Evolutionary conservation across 2,113 vertebrate genomes (phyloP).

Genomic region (Peromyscus leucopus): DNA sequence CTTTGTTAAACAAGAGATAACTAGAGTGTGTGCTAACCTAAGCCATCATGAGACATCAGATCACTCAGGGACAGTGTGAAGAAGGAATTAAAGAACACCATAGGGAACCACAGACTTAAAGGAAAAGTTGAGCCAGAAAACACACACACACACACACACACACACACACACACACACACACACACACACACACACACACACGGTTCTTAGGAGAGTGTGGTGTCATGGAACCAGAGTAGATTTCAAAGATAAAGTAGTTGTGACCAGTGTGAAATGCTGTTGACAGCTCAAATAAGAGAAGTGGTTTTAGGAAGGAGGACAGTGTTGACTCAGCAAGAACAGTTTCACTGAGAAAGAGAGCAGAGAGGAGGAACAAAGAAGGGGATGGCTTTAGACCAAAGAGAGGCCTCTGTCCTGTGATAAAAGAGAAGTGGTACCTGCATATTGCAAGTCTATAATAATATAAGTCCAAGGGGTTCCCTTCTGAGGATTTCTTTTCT

Average conservation of each 20-base stretch:
- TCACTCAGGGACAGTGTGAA: neutral
- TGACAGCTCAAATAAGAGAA: constrained; percentile 46
- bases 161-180: neutral
- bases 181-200: neutral
- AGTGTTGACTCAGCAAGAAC: constrained; percentile 47
- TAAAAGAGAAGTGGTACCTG: neutral
- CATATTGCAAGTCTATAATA: neutral
- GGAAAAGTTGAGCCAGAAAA: neutral
- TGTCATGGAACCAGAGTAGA: neutral
- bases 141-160: neutral
- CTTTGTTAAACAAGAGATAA: neutral
- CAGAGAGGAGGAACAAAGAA: neutral
- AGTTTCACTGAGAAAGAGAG: constrained; percentile 1
- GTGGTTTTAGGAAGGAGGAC: constrained; percentile 46
- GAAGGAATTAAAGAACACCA: neutral
- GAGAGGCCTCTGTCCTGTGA: neutral
- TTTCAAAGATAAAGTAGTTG: constrained; percentile 45
- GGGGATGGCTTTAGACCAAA: neutral
- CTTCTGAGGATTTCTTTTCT: neutral
- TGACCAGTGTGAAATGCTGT: constrained; percentile 24
- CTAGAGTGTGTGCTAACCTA: neutral
- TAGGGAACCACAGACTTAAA: neutral
- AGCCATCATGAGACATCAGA: neutral
- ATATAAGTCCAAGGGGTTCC: neutral
- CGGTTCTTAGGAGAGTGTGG: neutral